These are phyloP conservation scores for Ormia ochracea DNA, from an alignment of 2,888 invertebrate species.

Conservation along the genomic window DNA sequence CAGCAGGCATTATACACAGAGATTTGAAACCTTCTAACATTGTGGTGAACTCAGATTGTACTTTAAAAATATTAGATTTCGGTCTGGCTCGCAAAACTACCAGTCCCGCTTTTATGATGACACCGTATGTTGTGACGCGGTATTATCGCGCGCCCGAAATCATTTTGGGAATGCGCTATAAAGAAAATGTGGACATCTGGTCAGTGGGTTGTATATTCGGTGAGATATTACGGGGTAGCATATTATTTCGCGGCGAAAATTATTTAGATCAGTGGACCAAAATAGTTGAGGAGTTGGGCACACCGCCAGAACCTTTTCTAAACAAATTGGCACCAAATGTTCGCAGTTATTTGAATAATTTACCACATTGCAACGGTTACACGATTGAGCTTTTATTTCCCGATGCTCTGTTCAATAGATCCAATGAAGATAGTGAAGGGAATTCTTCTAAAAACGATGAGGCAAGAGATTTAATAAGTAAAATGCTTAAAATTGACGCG, in stretches of 20 bases:
- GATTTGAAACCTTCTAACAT: conserved; percentile 99
- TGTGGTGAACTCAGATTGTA: conserved; percentile 99
- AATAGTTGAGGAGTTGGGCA: conserved; percentile 97
- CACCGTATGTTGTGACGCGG: conserved; percentile 99
- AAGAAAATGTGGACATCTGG: conserved; percentile 99
- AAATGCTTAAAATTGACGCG: conserved; percentile 99
- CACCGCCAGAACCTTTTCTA: conserved; percentile 97
- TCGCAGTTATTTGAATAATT: conserved; percentile 98
- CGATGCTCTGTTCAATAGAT: no score
- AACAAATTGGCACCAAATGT: conserved; percentile 96
- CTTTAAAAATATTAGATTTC: conserved; percentile 98
- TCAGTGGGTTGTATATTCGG: conserved; percentile 99
- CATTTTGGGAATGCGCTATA: conserved; percentile 99
- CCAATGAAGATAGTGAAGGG: no score
- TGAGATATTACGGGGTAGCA: conserved; percentile 98
- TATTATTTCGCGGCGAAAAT: conserved; percentile 98
- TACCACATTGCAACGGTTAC: conserved; percentile 96
- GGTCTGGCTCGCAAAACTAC: conserved; percentile 95
- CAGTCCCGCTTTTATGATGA: conserved; percentile 99
- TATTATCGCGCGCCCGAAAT: conserved; percentile 99
- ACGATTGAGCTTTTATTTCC: conserved; percentile 98
- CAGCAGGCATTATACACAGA: conserved; percentile 98
- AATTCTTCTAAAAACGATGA: no score
- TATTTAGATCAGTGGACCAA: conserved; percentile 99
- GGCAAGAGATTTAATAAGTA: conserved; percentile 95